Conservation (phyloP, 2,888 invertebrate species). For the Xylocampa areola region DNA sequence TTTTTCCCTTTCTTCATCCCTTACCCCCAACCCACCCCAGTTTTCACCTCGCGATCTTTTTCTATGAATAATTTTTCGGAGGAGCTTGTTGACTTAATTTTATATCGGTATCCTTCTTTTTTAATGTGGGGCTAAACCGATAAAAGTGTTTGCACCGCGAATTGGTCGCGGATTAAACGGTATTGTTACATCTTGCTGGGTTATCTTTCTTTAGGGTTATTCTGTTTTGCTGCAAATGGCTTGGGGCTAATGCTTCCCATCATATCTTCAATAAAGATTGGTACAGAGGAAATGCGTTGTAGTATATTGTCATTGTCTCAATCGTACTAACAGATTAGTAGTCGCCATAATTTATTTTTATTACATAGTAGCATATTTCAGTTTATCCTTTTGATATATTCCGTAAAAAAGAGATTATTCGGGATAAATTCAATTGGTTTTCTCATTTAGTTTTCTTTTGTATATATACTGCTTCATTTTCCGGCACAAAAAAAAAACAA, state of each 20-base stretch:
- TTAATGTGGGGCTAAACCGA: constrained; percentile 56
- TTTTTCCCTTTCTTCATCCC: constrained; percentile 67
- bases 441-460: too few species aligned
- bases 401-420: too few species aligned
- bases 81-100: constrained; percentile 89
- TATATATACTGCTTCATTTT: too few species aligned
- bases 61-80: constrained; percentile 87
- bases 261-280: too few species aligned
- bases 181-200: constrained; percentile 35
- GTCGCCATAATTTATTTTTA: too few species aligned
- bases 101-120: constrained; percentile 80
- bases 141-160: constrained; percentile 51
- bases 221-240: constrained; percentile 13
- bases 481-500: too few species aligned
- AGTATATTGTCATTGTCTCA: too few species aligned
- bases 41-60: constrained; percentile 78
- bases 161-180: constrained; percentile 48
- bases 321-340: too few species aligned
- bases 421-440: too few species aligned
- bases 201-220: constrained; percentile 38
- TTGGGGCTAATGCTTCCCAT: background rate
- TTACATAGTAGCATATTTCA: too few species aligned
- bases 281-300: too few species aligned
- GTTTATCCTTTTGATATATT: too few species aligned
- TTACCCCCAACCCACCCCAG: constrained; percentile 55